Conservation (phyloP, 2,113 vertebrate species). For the Dasyprocta punctata region DNA sequence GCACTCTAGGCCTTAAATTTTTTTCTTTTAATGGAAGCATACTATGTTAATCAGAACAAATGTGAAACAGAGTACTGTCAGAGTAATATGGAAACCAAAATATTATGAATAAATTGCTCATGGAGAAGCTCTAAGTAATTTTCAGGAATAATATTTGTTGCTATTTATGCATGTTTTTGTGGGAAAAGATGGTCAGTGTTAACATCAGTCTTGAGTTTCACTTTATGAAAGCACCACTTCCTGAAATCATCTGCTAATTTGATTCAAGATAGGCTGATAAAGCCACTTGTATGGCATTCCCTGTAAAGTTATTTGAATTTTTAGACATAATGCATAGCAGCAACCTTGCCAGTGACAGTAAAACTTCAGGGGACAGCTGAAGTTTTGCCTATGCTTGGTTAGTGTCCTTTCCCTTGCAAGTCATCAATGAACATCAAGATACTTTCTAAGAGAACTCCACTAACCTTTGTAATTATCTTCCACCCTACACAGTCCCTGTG, state of each 20-base stretch:
- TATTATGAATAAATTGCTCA: not conserved
- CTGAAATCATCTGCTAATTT: not conserved
- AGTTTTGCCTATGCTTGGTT: not conserved
- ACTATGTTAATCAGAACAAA: not conserved
- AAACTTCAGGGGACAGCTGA: not conserved
- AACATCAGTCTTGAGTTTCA: not conserved
- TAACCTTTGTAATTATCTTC: not conserved
- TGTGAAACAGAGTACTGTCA: not conserved
- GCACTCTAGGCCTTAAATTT: not conserved
- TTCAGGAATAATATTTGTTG: not conserved
- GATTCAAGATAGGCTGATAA: not conserved
- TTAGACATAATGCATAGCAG: not conserved
- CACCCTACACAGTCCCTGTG: not conserved
- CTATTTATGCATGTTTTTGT: not conserved
- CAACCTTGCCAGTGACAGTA: not conserved
- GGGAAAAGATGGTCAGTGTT: not conserved
- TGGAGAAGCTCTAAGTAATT: not conserved
- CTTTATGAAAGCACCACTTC: slow-evolving; percentile 19
- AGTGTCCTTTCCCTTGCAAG: not conserved
- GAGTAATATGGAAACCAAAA: not conserved
- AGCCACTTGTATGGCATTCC: not conserved
- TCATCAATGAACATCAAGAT: not conserved
- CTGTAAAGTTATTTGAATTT: not conserved
- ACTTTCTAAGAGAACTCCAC: not conserved
- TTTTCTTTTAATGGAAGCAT: not conserved